phyloP scores from a whole-genome alignment of 2,888 invertebrate species.

The Pteria penguin region DNA sequence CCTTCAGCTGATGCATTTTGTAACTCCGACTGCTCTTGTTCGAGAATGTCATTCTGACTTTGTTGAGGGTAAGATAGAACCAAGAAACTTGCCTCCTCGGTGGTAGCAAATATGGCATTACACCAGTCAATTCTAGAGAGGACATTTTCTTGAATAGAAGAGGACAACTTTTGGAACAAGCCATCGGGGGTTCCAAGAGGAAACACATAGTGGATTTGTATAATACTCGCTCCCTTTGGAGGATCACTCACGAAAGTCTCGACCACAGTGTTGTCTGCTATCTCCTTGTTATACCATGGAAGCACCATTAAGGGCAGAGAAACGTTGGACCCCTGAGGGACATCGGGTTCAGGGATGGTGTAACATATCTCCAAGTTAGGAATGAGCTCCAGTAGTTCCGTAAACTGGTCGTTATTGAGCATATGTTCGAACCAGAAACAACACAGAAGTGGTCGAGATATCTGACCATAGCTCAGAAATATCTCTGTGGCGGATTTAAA shows the following conservation, averaged over 20 bases:
- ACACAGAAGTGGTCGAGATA: slow-evolving; percentile 74
- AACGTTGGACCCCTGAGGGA: slow-evolving; percentile 61
- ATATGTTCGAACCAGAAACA: slow-evolving; percentile 76
- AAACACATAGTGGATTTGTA: slow-evolving; percentile 57
- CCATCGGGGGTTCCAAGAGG: slow-evolving; percentile 66
- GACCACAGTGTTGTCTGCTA: slow-evolving; percentile 51
- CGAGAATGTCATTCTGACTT: not conserved
- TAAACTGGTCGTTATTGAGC: slow-evolving; percentile 63
- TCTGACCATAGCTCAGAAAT: slow-evolving; percentile 71
- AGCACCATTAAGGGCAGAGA: slow-evolving; percentile 70
- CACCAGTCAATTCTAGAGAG: slow-evolving; percentile 72
- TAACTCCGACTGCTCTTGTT: not conserved
- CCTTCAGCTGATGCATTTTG: slow-evolving; percentile 21
- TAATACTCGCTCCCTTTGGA: slow-evolving; percentile 48
- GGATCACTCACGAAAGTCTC: slow-evolving; percentile 62
- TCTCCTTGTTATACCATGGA: slow-evolving; percentile 73
- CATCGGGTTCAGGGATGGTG: slow-evolving; percentile 71
- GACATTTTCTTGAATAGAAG: slow-evolving; percentile 68
- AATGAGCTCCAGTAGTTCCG: slow-evolving; percentile 69
- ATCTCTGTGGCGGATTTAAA: slow-evolving; percentile 67
- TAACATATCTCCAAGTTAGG: slow-evolving; percentile 76
- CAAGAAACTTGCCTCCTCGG: slow-evolving; percentile 60
- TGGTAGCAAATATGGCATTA: slow-evolving; percentile 66
- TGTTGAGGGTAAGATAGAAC: slow-evolving; percentile 43
- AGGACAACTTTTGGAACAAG: slow-evolving; percentile 63